Percentiles rank a stretch among this genome's conserved stretches.
phyloP scores from a whole-genome alignment of 2,113 vertebrate species.

The Actinemys pallida region DNA sequence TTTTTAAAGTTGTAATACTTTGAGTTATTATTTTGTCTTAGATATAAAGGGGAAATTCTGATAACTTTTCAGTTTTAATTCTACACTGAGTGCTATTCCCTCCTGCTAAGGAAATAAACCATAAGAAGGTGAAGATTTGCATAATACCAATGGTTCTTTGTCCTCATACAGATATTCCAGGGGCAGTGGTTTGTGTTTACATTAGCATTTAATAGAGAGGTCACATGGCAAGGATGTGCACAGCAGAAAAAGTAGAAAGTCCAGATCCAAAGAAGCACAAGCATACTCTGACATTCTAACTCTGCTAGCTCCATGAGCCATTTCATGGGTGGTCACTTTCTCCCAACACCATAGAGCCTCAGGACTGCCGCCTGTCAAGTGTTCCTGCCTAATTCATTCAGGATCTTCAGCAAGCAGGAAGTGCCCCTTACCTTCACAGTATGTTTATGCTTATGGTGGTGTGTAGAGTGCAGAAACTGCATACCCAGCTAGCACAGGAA shows the following conservation, averaged over 20 bases:
- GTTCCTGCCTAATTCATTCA: not conserved
- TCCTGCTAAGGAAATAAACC: not conserved
- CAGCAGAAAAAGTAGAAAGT: not conserved
- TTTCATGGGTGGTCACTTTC: not conserved
- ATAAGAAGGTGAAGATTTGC: not conserved
- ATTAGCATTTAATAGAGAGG: not conserved
- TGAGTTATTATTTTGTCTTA: not conserved
- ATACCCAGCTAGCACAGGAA: no score
- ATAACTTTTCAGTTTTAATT: not conserved
- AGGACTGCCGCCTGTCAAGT: not conserved
- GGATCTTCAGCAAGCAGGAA: not conserved
- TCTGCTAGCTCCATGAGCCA: not conserved
- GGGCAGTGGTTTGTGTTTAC: not conserved
- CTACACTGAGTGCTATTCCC: not conserved
- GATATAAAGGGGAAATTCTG: not conserved
- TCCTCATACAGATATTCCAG: constrained; percentile 8
- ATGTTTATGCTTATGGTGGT: no score
- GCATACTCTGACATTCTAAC: not conserved
- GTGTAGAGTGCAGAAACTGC: no score
- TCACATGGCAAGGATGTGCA: not conserved
- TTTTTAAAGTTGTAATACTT: constrained; percentile 2
- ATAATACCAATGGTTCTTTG: not conserved
- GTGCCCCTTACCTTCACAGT: not conserved
- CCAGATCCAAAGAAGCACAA: not conserved
- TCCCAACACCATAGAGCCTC: not conserved